Evolutionary conservation across 2,797 vertebrate genomes (phyloP), one percentile per base, ranked within the genome.

Genomic region (Tokudaia muenninki): DNA sequence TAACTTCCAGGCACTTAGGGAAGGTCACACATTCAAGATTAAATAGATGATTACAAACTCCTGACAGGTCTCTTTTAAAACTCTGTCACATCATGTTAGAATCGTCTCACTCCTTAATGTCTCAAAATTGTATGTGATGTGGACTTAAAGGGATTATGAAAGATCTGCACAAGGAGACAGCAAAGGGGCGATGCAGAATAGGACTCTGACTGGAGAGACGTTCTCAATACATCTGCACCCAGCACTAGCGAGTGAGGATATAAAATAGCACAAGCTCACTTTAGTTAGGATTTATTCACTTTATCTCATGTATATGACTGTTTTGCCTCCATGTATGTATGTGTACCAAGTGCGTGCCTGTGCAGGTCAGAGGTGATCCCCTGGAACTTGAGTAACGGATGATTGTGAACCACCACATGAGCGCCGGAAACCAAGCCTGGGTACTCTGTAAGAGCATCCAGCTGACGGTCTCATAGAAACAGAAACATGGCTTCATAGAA

Each of bases 41-140:
- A 93, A 96, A 83, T 59, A 94, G 89, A 91, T 96, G 79, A 96
- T 94, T 92, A 92, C 31, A 87, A 96, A 94, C 80, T 91, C 61
- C 82, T 92, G 91, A 87, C 72, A 83, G 61, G 8, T 79, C 94
- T 88, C 95, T 92, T 97, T 93, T 41, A 88, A 90, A 95, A 57
- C 52, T 55, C 37, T 81, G 91, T 75, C 94, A 94, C 74, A 52
- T 93, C 90, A 83, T 31, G 83, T 84, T 87, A 67, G 92, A 52
- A 65, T 47, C 72, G 7, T n/a, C 59, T 90, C 14, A 72, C 11
- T 91, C 37, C 37, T 26, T 26, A 44, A 29, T 65, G 47, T 92
- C 44, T 96, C 83, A 21, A 90, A 92, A 87, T 3, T 24, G 59
- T 79, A 74, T 84, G 82, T 86, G 63, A 77, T 3, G 12, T 0